Conservation (phyloP, 1,140 invertebrate genomes). For the Hetaerina americana region DNA sequence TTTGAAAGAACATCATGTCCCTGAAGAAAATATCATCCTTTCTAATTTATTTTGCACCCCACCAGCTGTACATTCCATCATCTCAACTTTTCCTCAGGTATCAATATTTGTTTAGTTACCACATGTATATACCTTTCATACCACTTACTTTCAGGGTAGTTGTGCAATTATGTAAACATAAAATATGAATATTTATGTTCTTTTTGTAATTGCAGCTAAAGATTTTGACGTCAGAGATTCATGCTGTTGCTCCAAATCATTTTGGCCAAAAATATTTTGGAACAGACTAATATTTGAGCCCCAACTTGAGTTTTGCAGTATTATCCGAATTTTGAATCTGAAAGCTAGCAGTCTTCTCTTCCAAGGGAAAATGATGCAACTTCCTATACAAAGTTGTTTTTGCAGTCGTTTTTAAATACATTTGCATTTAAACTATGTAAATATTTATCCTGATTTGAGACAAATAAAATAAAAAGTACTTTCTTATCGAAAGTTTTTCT, state of each 20-base stretch:
- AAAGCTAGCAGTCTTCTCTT: neutral
- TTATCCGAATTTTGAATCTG: neutral
- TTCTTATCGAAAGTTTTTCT: neutral
- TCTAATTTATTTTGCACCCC: constrained; percentile 96
- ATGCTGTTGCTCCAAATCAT: constrained; percentile 91
- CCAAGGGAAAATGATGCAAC: neutral
- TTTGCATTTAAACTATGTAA: neutral
- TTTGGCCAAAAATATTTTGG: constrained; percentile 99
- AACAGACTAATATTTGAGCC: constrained; percentile 58
- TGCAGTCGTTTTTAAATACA: no score
- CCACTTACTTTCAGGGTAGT: constrained; percentile 4
- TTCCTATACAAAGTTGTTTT: neutral
- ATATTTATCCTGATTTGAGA: neutral
- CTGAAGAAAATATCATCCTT: constrained; percentile 86
- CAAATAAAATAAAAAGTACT: neutral
- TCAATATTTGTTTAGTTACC: no score
- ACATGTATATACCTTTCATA: no score
- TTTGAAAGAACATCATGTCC: constrained; percentile 82
- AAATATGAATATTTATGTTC: neutral
- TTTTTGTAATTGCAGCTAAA: constrained; percentile 72
- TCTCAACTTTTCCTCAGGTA: constrained; percentile 71
- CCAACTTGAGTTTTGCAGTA: neutral
- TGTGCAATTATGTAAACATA: neutral
- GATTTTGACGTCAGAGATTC: constrained; percentile 89
- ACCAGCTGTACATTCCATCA: constrained; percentile 71